These are phyloP conservation scores for Urocynchramus pylzowi DNA, from an alignment of 2,113 vertebrate species.

Conservation along the genomic window DNA sequence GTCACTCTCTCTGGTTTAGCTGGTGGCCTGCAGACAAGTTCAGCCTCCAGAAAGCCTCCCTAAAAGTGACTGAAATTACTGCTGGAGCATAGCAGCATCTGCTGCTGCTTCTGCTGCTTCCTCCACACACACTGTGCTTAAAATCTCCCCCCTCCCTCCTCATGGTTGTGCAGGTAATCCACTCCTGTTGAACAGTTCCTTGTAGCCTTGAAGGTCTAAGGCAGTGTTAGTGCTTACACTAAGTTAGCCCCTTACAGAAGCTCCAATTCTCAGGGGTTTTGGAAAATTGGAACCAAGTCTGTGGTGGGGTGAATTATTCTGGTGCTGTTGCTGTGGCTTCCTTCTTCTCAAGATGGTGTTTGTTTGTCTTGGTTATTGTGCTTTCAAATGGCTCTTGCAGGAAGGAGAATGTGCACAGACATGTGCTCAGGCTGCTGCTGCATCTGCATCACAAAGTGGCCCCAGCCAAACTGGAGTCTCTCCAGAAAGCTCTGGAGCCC, in stretches of 20 bases:
- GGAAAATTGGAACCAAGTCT: neutral
- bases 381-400: constrained; percentile 64
- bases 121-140: neutral
- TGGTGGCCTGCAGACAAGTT: neutral
- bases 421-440: constrained; percentile 85
- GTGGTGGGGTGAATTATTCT: neutral
- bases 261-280: neutral
- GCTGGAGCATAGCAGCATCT: neutral
- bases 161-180: neutral
- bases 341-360: neutral
- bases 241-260: neutral
- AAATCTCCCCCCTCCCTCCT: neutral
- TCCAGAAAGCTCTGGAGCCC: constrained; percentile 91
- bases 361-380: neutral
- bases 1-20: neutral
- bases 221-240: neutral
- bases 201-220: neutral
- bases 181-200: neutral
- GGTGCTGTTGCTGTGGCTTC: neutral
- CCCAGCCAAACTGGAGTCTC: constrained; percentile 79
- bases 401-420: constrained; percentile 94
- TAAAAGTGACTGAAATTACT: neutral
- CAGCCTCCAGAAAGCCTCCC: neutral
- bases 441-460: constrained; percentile 91
- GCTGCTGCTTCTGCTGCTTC: neutral